phyloP scores from a whole-genome alignment of 2,888 invertebrate species.

The Stenichneumon culpator region DNA sequence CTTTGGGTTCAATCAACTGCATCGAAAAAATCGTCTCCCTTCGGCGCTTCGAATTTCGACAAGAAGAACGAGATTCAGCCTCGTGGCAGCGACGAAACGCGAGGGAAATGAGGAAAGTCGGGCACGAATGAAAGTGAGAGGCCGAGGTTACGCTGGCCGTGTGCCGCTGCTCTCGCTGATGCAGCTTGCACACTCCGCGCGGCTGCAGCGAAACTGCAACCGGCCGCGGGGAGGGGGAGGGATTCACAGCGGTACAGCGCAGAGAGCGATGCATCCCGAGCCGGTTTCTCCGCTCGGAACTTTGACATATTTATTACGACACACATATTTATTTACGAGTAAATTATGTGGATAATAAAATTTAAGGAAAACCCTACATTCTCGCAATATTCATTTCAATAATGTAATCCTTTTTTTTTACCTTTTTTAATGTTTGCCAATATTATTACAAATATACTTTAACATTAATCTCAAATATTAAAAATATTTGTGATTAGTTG shows the following conservation, averaged over 20 bases:
- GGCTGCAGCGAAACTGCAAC: slow-evolving; percentile 7
- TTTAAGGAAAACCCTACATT: background rate
- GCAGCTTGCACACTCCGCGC: slow-evolving; percentile 1
- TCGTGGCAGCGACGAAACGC: slow-evolving; percentile 68
- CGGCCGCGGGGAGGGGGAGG: slow-evolving; percentile 5
- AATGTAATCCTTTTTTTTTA: background rate
- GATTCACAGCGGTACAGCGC: slow-evolving; percentile 12
- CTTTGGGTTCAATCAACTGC: too few species aligned
- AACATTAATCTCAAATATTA: too few species aligned
- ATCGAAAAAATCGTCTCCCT: background rate
- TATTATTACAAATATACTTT: too few species aligned
- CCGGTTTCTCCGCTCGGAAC: slow-evolving; percentile 18
- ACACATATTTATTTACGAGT: background rate
- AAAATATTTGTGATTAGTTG: too few species aligned
- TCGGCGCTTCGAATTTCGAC: background rate
- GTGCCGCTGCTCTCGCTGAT: slow-evolving; percentile 21
- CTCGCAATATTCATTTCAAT: background rate
- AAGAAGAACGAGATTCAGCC: slow-evolving; percentile 71
- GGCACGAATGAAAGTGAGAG: slow-evolving; percentile 79
- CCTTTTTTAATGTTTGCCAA: background rate
- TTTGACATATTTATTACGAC: slow-evolving; percentile 30
- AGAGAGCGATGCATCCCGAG: background rate
- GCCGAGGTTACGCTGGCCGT: slow-evolving; percentile 61
- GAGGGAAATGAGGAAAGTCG: slow-evolving; percentile 80
- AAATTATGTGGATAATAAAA: background rate